These are phyloP conservation scores for Macaria notata DNA, from an alignment of 2,888 invertebrate genomes.

Conservation along the genomic window DNA sequence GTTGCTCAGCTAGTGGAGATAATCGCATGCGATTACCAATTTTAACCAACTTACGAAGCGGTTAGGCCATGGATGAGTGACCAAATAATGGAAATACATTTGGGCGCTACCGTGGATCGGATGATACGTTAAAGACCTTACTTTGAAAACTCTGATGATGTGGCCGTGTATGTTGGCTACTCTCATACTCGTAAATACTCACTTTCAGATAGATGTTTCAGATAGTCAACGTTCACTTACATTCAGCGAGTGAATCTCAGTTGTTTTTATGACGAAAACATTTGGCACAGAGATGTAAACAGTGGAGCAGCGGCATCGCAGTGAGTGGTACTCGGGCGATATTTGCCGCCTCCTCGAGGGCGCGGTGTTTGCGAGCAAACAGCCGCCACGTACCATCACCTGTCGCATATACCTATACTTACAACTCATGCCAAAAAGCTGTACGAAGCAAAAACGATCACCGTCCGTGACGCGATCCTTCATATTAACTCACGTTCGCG, in stretches of 20 bases:
- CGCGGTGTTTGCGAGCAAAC: slow-evolving; percentile 68
- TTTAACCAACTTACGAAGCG: no score
- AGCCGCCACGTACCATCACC: slow-evolving; percentile 39
- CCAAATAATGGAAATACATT: no score
- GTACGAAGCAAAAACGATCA: slow-evolving; percentile 20
- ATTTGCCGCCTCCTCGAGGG: slow-evolving; percentile 66
- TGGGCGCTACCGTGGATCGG: no score
- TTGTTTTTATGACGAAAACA: slow-evolving; percentile 47
- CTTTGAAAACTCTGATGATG: no score
- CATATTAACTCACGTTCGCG: slow-evolving; percentile 15
- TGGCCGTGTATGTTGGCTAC: no score
- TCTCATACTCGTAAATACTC: no score
- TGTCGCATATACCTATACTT: slow-evolving; percentile 32
- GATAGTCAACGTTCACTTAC: no score
- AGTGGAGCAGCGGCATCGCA: slow-evolving; percentile 49
- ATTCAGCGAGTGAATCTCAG: slow-evolving; percentile 25
- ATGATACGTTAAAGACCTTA: no score
- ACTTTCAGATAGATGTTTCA: no score
- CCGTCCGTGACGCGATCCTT: slow-evolving; percentile 9
- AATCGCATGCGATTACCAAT: no score
- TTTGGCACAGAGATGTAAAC: slow-evolving; percentile 52
- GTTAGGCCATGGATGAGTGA: no score
- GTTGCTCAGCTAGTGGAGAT: no score
- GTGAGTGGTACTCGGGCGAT: slow-evolving; percentile 64
- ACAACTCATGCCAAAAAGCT: slow-evolving; percentile 22